Percentiles rank a stretch among this genome's conserved stretches.
These are phyloP conservation scores for Dynastes maya DNA, from an alignment of 2,888 invertebrate species.

Conservation along the genomic window DNA sequence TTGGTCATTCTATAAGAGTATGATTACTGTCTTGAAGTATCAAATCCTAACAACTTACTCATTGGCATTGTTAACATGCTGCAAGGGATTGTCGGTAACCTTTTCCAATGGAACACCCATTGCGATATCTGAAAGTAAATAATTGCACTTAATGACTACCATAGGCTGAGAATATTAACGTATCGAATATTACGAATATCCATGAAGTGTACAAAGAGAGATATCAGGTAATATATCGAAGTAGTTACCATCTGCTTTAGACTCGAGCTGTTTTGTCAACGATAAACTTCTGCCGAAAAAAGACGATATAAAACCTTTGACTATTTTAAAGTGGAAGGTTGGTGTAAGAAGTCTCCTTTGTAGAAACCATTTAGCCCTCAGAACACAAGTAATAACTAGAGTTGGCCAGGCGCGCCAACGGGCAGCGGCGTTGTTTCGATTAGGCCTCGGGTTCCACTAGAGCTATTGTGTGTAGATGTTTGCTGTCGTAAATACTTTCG, in stretches of 20 bases:
- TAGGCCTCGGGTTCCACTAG: too few species aligned
- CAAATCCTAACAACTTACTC: constrained; percentile 57
- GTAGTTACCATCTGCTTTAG: constrained; percentile 58
- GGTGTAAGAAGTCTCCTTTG: constrained; percentile 62
- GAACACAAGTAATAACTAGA: not conserved
- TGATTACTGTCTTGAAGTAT: not conserved
- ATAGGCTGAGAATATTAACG: constrained; percentile 41
- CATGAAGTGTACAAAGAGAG: constrained; percentile 62
- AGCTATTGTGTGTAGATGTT: too few species aligned
- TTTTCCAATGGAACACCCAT: constrained; percentile 72
- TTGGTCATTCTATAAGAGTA: constrained; percentile 20
- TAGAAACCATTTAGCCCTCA: constrained; percentile 59
- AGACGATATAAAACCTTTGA: constrained; percentile 61
- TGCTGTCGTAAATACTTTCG: too few species aligned
- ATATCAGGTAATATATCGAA: constrained; percentile 63
- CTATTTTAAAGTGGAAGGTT: constrained; percentile 63
- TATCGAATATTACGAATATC: constrained; percentile 60
- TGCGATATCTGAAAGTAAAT: constrained; percentile 60
- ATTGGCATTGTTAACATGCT: constrained; percentile 69
- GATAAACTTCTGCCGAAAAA: constrained; percentile 60
- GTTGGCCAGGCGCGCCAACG: too few species aligned
- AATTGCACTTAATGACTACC: not conserved
- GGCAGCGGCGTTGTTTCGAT: too few species aligned
- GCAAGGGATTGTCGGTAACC: constrained; percentile 65
- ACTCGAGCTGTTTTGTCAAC: constrained; percentile 55